A percentile compares a stretch with the other conserved stretches of the same genome.
Evolutionary conservation across 2,797 vertebrate species (phyloP).

Genomic region (Coracias cyanogaster): DNA sequence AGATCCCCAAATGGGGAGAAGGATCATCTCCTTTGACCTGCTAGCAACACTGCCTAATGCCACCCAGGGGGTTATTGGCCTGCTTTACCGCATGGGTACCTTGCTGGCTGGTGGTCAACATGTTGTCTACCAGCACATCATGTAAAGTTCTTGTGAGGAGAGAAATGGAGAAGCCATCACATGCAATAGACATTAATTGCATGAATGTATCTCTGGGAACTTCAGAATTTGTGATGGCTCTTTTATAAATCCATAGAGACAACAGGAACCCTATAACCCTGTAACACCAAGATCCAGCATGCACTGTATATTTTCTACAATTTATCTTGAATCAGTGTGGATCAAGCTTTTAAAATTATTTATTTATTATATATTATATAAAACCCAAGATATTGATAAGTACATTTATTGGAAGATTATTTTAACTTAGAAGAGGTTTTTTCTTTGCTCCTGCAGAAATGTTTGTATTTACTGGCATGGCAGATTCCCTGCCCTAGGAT

Average conservation of each 20-base stretch:
- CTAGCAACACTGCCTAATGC: not conserved
- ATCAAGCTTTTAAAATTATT: not conserved
- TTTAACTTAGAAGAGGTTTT: not conserved
- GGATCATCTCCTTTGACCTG: not conserved
- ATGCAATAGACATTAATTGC: not conserved
- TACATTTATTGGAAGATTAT: not conserved
- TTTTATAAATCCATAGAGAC: not conserved
- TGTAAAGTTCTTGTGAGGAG: not conserved
- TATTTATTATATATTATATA: not conserved
- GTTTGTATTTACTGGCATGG: not conserved
- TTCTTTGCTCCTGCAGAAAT: not conserved
- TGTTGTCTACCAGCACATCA: not conserved
- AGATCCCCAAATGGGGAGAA: not conserved
- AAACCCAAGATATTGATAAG: not conserved
- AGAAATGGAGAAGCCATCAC: not conserved
- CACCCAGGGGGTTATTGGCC: not conserved
- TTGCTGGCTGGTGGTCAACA: not conserved
- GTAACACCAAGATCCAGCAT: not conserved
- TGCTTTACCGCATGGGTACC: not conserved
- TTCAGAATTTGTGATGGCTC: not conserved
- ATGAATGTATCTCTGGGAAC: not conserved
- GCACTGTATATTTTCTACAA: not conserved
- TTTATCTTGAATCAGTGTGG: rapidly evolving
- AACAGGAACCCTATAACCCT: not conserved
- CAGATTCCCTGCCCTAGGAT: not conserved